phyloP scores from a whole-genome alignment of 2,797 vertebrate genomes.

The Dromococcyx pavoninus region DNA sequence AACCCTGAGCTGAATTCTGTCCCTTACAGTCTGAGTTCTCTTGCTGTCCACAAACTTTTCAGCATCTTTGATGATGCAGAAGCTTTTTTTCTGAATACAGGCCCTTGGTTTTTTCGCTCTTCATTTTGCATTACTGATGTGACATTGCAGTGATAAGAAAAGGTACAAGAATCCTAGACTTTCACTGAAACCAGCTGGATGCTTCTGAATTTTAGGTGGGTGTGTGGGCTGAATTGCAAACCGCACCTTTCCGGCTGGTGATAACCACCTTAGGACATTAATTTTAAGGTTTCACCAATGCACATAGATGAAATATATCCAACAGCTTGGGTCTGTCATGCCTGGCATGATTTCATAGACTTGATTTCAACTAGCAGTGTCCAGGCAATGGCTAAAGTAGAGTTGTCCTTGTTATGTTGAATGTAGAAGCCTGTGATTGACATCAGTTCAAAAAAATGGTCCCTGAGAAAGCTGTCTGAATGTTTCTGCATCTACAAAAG shows the following conservation, averaged over 20 bases:
- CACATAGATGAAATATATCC: background rate
- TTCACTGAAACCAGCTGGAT: background rate
- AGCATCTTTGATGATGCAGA: background rate
- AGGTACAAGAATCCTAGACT: background rate
- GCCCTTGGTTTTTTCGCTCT: background rate
- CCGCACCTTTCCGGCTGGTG: background rate
- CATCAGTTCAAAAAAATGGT: background rate
- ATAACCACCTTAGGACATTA: background rate
- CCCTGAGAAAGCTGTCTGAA: background rate
- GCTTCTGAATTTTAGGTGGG: background rate
- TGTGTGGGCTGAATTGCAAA: background rate
- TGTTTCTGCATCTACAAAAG: background rate
- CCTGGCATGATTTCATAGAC: background rate
- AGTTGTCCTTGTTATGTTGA: background rate
- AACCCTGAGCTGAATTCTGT: background rate
- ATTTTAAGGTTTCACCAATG: background rate
- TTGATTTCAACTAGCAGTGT: background rate
- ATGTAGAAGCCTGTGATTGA: background rate
- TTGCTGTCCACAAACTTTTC: background rate
- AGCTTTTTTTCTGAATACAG: background rate
- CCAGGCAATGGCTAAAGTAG: background rate
- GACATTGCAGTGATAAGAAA: background rate
- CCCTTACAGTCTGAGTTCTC: background rate
- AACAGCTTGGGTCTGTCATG: background rate
- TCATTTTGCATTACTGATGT: background rate